Conservation (phyloP, 2,797 vertebrate species). For the Chromis chromis region DNA sequence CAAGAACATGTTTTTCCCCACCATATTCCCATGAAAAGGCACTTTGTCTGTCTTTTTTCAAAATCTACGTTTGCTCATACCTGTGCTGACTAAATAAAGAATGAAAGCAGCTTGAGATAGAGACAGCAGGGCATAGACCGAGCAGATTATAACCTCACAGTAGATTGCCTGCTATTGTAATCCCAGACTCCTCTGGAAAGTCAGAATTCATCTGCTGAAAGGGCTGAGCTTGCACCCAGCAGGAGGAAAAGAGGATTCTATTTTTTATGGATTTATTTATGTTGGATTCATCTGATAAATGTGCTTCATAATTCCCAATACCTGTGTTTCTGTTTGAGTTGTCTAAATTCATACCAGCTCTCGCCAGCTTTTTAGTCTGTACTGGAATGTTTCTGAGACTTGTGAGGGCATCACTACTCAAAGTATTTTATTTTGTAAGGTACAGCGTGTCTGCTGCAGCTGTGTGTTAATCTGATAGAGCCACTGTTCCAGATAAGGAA, state of each 20-base stretch:
- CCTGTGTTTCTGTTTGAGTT: neutral
- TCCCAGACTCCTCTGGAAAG: constrained; percentile 51
- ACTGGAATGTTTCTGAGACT: constrained; percentile 17
- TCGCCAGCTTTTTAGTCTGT: neutral
- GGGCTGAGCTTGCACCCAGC: constrained; percentile 18
- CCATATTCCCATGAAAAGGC: neutral
- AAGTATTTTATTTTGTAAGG: constrained; percentile 30
- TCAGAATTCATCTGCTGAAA: constrained; percentile 56
- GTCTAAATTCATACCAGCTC: constrained; percentile 18
- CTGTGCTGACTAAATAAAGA: constrained; percentile 14
- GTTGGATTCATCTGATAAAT: constrained; percentile 34
- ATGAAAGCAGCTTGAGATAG: constrained; percentile 7
- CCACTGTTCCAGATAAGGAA: constrained; percentile 24
- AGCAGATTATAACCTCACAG: constrained; percentile 62
- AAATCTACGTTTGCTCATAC: constrained; percentile 8
- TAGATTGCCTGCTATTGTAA: constrained; percentile 57
- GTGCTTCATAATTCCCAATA: constrained; percentile 27
- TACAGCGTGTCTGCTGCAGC: constrained; percentile 24
- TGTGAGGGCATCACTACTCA: neutral
- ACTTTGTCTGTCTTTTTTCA: neutral
- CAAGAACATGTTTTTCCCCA: neutral
- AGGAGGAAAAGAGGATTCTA: constrained; percentile 51
- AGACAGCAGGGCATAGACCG: constrained; percentile 17
- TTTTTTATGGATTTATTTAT: constrained; percentile 41
- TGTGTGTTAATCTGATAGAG: constrained; percentile 26